phyloP scores from a whole-genome alignment of 2,113 vertebrate genomes.

The Nycticryphes semicollaris region DNA sequence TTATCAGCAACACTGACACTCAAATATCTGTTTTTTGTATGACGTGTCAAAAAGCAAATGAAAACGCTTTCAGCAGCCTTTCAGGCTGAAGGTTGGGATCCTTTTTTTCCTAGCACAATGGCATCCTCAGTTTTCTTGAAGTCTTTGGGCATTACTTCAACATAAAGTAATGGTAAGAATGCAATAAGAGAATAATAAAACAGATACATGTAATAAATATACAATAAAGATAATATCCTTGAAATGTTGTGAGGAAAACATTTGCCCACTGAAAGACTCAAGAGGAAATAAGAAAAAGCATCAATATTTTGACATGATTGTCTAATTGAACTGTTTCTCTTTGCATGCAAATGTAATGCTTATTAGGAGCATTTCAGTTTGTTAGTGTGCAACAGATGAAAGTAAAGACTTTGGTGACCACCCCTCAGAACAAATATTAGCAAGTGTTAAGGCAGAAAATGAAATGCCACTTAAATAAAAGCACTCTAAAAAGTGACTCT shows the following conservation, averaged over 20 bases:
- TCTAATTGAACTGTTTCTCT: neutral
- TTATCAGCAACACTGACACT: neutral
- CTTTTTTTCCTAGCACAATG: neutral
- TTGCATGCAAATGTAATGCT: neutral
- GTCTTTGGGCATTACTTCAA: neutral
- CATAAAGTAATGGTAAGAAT: neutral
- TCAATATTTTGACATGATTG: neutral
- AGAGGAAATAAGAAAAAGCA: constrained; percentile 9
- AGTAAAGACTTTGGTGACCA: neutral
- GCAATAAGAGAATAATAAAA: neutral
- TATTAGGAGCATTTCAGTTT: neutral
- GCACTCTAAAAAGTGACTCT: neutral
- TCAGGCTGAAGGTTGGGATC: neutral
- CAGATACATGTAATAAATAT: neutral
- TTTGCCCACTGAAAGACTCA: neutral
- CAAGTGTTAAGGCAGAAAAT: neutral
- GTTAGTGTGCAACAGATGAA: neutral
- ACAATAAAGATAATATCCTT: neutral
- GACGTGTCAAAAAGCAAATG: neutral
- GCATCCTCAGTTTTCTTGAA: neutral
- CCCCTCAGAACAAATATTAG: neutral
- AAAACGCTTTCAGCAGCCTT: neutral
- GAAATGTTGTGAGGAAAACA: neutral
- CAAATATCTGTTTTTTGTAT: neutral
- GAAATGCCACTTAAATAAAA: neutral